Conservation (phyloP, 1,140 invertebrate species). For the Melipona quadrifasciata region DNA sequence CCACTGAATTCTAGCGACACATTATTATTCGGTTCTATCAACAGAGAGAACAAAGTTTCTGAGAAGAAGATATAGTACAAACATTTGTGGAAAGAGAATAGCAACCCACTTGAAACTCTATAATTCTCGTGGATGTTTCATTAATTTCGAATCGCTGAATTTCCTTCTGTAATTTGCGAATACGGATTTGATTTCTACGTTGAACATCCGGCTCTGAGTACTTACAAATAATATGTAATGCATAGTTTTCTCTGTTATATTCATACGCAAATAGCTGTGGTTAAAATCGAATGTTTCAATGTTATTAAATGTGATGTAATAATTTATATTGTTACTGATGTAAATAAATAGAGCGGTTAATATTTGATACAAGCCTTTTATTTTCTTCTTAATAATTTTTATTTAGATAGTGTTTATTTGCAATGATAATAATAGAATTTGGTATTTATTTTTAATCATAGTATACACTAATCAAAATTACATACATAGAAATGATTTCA, state of each 20-base stretch:
- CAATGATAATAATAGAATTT: neutral
- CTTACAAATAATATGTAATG: neutral
- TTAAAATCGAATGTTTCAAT: neutral
- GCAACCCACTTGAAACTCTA: neutral
- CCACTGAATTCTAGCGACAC: neutral
- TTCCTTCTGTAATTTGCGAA: neutral
- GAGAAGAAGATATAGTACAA: neutral
- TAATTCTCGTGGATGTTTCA: neutral
- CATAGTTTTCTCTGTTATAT: neutral
- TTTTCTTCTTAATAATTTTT: neutral
- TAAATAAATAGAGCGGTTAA: neutral
- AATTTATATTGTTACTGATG: neutral
- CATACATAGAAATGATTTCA: no score
- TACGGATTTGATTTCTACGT: neutral
- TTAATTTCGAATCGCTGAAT: conserved; percentile 5
- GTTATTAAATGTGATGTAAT: neutral
- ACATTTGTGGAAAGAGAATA: conserved; percentile 3
- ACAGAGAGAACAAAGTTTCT: neutral
- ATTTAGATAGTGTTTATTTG: neutral
- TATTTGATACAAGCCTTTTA: neutral
- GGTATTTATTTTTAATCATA: neutral
- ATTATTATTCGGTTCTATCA: neutral
- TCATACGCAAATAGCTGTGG: neutral
- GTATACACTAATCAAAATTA: neutral
- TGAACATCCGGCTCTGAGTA: neutral